Percentiles rank a stretch among this genome's conserved stretches.
Evolutionary conservation across 1,140 invertebrate genomes (phyloP).

Genomic region (Microplitis mediator): DNA sequence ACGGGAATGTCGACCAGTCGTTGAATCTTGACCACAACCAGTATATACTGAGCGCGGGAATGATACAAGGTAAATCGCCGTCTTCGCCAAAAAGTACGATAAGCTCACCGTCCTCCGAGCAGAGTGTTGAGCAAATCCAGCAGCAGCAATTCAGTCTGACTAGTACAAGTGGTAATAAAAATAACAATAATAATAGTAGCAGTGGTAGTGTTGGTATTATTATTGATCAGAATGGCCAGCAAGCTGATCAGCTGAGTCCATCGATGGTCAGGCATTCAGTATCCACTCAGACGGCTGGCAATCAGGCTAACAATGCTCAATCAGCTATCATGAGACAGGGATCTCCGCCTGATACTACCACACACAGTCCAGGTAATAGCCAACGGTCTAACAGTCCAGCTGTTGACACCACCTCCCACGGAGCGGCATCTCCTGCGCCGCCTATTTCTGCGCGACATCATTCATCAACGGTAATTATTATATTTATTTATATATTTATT

Average conservation of each 20-base stretch:
- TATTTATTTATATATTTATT: background rate
- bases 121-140: conserved; percentile 33
- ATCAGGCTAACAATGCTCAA: conserved; percentile 65
- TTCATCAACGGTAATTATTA: conserved; percentile 61
- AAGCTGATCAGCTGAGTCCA: conserved; percentile 46
- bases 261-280: conserved; percentile 69
- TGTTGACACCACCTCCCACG: conserved; percentile 62
- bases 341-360: conserved; percentile 79
- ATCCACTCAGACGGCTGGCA: conserved; percentile 74
- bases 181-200: conserved; percentile 21
- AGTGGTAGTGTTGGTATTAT: conserved; percentile 29
- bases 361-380: conserved; percentile 72
- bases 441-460: conserved; percentile 60
- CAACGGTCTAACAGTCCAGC: conserved; percentile 61
- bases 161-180: conserved; percentile 55
- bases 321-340: conserved; percentile 66
- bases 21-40: conserved; percentile 63
- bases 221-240: conserved; percentile 43
- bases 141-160: conserved; percentile 59
- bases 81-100: conserved; percentile 51
- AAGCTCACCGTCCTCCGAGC: conserved; percentile 51
- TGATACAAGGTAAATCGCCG: conserved; percentile 53
- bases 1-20: conserved; percentile 52
- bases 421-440: conserved; percentile 62
- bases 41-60: conserved; percentile 54